phyloP scores from a whole-genome alignment of 2,113 vertebrate species.

The Sylvia atricapilla region DNA sequence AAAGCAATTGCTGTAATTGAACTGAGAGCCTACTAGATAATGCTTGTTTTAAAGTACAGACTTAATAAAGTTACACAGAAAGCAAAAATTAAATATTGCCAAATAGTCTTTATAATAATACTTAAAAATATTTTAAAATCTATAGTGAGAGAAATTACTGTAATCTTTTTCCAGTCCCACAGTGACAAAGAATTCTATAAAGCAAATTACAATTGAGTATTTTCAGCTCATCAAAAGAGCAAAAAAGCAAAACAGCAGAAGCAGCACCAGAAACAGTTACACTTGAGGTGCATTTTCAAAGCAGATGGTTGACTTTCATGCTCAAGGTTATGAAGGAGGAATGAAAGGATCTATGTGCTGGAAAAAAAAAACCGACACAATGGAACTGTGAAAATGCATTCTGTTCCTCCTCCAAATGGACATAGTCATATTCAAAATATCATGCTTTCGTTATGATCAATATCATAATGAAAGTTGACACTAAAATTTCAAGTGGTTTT shows the following conservation, averaged over 20 bases:
- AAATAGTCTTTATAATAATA: neutral
- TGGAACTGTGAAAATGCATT: neutral
- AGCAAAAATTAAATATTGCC: neutral
- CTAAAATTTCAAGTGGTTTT: neutral
- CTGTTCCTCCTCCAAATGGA: neutral
- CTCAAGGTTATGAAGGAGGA: neutral
- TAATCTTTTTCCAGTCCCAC: neutral
- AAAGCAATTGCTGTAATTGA: neutral
- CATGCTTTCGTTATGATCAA: too few relatives aligned
- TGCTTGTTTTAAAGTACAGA: neutral
- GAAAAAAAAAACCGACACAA: neutral
- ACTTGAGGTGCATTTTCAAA: neutral
- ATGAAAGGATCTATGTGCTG: neutral
- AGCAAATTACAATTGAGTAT: neutral
- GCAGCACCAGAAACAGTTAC: neutral
- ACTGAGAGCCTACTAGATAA: neutral
- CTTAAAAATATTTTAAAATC: neutral
- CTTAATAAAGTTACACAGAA: neutral
- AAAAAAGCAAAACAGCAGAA: neutral
- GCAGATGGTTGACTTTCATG: neutral
- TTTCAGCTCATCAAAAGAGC: neutral
- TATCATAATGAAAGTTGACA: neutral
- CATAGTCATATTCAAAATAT: neutral
- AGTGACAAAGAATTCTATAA: neutral
- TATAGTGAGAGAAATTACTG: neutral